phyloP scores from a whole-genome alignment of 2,797 vertebrate genomes.

The Dicrostonyx torquatus region DNA sequence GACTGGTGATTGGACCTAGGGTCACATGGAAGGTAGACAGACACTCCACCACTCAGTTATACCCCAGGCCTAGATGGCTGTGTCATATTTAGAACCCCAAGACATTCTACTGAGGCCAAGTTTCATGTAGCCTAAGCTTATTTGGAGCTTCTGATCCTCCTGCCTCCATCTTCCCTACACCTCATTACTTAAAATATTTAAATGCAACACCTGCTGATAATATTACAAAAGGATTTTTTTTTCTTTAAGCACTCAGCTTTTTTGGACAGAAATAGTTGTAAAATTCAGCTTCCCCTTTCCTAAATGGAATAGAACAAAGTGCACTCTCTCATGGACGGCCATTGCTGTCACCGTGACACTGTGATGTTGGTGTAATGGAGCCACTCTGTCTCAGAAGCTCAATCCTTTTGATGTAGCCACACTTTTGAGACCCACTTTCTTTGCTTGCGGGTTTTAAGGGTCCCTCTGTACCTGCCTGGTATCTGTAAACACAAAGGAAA shows the following conservation, averaged over 20 bases:
- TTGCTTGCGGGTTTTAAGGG: not conserved
- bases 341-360: not conserved
- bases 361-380: no score
- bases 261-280: slow-evolving; percentile 24
- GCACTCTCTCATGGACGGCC: not conserved
- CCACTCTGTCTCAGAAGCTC: not conserved
- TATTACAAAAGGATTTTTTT: not conserved
- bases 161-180: not conserved
- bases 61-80: no score
- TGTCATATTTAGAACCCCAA: not conserved
- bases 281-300: not conserved
- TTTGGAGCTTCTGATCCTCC: not conserved
- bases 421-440: not conserved
- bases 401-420: not conserved
- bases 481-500: slow-evolving; percentile 40
- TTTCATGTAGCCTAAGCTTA: not conserved
- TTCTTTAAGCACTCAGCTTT: not conserved
- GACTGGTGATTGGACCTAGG: not conserved
- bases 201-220: not conserved
- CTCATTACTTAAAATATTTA: not conserved
- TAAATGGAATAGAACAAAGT: not conserved
- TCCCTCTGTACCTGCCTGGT: not conserved
- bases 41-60: not conserved
- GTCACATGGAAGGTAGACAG: not conserved
- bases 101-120: not conserved